Percentiles rank a stretch among this genome's conserved stretches.
Evolutionary conservation across 2,888 invertebrate genomes (phyloP).

Genomic region (Agrenia bidenticulata): DNA sequence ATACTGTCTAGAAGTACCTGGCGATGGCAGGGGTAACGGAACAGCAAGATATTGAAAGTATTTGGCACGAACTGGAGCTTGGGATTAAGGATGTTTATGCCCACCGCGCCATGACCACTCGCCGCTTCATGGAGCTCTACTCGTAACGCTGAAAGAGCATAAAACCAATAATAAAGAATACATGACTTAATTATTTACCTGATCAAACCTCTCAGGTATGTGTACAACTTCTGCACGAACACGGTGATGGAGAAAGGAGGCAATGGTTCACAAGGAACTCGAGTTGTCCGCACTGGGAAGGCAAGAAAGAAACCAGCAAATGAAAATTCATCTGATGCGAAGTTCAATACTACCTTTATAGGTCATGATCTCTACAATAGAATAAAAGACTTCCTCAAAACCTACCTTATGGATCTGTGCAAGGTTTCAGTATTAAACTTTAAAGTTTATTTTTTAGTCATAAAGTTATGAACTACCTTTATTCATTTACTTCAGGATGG

Average conservation of each 20-base stretch:
- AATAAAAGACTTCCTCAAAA: slow-evolving; percentile 26
- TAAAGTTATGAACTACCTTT: too few species aligned
- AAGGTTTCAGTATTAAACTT: slow-evolving; percentile 11
- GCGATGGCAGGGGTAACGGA: too few species aligned
- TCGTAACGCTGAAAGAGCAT: slow-evolving; percentile 21
- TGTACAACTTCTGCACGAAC: slow-evolving; percentile 38
- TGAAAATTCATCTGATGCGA: slow-evolving; percentile 11
- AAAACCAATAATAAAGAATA: too few species aligned
- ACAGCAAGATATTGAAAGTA: slow-evolving; percentile 25
- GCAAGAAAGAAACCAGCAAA: slow-evolving; percentile 6
- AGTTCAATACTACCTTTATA: slow-evolving; percentile 26
- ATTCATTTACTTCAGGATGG: slow-evolving; percentile 12
- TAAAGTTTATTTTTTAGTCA: neutral
- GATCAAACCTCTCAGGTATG: slow-evolving; percentile 22
- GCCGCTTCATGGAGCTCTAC: slow-evolving; percentile 42
- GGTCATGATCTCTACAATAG: slow-evolving; percentile 35
- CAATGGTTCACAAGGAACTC: neutral
- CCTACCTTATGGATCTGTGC: slow-evolving; percentile 22
- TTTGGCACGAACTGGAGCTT: slow-evolving; percentile 30
- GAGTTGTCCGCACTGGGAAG: neutral
- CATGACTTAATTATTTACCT: too few species aligned
- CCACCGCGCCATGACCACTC: slow-evolving; percentile 32
- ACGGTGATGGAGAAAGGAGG: slow-evolving; percentile 18
- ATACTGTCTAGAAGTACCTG: too few species aligned
- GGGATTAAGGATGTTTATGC: slow-evolving; percentile 38